Evolutionary conservation across 1,140 invertebrate species (phyloP).

Genomic region (Drosophila chauvacae): DNA sequence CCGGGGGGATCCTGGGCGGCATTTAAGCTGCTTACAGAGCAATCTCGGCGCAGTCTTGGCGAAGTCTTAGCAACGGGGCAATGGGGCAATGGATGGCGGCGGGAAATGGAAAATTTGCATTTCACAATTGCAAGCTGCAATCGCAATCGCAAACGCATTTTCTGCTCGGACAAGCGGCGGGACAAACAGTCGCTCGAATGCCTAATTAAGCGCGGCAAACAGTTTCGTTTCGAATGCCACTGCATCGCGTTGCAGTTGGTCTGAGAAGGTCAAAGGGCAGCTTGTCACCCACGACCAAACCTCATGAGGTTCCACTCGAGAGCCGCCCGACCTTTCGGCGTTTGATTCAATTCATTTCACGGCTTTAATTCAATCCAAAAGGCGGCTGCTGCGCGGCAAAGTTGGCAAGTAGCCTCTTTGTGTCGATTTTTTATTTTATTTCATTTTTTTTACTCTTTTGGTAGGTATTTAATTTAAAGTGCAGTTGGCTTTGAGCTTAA

Average conservation of each 20-base stretch:
- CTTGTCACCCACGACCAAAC: neutral
- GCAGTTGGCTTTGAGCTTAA: neutral
- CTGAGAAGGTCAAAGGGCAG: conserved; percentile 16
- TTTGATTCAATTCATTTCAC: conserved; percentile 9
- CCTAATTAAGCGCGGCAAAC: conserved; percentile 58
- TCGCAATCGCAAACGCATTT: conserved; percentile 18
- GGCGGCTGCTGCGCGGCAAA: conserved; percentile 18
- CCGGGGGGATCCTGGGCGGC: neutral
- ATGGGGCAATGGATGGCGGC: neutral
- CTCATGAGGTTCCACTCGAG: neutral
- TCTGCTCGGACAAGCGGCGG: conserved; percentile 10
- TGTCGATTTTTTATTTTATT: neutral
- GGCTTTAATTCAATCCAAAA: conserved; percentile 3
- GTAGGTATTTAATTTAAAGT: neutral
- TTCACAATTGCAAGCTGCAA: conserved; percentile 10
- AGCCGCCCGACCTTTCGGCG: conserved; percentile 19
- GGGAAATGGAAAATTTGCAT: conserved; percentile 24
- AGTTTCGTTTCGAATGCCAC: conserved; percentile 29
- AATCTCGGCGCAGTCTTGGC: neutral
- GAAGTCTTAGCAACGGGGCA: neutral
- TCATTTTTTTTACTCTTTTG: neutral
- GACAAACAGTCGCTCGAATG: conserved; percentile 29
- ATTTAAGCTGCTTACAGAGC: conserved; percentile 34
- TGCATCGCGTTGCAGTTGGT: conserved; percentile 28
- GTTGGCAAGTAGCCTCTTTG: conserved; percentile 20